These are phyloP conservation scores for Kryptolebias marmoratus DNA, from an alignment of 2,113 vertebrate genomes.

Conservation along the genomic window DNA sequence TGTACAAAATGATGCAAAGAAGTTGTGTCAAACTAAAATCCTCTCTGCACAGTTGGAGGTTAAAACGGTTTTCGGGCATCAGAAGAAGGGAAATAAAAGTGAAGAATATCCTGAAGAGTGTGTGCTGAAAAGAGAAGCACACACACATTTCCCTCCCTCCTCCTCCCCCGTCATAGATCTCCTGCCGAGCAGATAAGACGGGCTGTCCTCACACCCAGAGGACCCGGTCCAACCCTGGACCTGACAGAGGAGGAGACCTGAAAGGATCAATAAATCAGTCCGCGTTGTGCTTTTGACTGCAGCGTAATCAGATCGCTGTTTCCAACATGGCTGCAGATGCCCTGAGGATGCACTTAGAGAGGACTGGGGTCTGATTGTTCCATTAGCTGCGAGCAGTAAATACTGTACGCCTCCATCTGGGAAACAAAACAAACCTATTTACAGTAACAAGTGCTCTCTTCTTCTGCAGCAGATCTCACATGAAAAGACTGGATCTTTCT, in stretches of 20 bases:
- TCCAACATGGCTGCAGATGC: conserved; percentile 26
- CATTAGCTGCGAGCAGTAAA: conserved; percentile 1
- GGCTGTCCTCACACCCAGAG: conserved; percentile 12
- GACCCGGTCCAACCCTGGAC: background rate
- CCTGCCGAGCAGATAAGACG: conserved; percentile 63
- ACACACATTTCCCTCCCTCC: conserved; percentile 17
- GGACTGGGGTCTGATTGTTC: conserved; percentile 15
- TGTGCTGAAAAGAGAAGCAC: conserved; percentile 39
- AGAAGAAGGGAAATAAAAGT: conserved; percentile 38
- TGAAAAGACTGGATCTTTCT: too few species aligned
- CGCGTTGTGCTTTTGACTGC: conserved; percentile 26
- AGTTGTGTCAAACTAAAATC: too few species aligned
- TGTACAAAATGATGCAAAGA: too few species aligned
- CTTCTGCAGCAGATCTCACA: too few species aligned
- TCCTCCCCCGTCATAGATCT: conserved; percentile 55
- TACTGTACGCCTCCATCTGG: background rate
- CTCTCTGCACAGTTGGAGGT: too few species aligned
- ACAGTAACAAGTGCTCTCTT: too few species aligned
- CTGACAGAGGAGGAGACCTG: conserved; percentile 18
- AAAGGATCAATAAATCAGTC: conserved; percentile 18
- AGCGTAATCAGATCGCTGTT: conserved; percentile 32
- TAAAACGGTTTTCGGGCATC: background rate
- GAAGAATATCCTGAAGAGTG: conserved; percentile 32
- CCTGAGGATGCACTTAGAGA: conserved; percentile 33
- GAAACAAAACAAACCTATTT: background rate